Base-by-base conservation (phyloP, 2,113 vertebrate genomes). In the Pao palembangensis region DNA sequence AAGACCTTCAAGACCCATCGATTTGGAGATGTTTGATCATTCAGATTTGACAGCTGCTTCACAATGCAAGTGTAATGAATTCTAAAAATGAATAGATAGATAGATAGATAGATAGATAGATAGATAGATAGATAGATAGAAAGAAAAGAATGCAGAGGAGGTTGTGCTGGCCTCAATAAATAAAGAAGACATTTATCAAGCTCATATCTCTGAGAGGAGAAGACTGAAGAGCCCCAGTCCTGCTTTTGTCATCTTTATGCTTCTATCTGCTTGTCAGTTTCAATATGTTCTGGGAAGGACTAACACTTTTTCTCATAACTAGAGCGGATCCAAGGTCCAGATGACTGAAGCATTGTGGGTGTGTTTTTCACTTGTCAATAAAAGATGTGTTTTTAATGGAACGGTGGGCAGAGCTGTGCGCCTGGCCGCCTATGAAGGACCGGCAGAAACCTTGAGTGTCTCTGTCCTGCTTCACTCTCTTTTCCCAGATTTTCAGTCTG, bases 321-420 rank as follows among this genome's bases (percentile, higher is more conserved):
- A 25, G 64, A 74, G 61, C 64, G 50, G 67, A 78, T 79, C 72
- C 34, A 69, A 81, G 69, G 67, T 80, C 67, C 72, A 18, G 67
- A 56, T 14, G 71, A 66, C 19, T 68, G 61, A 72, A 60, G 65
- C 58, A 51, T 67, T 75, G 63, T 84, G 10, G 2, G 64, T 78
- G 76, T 73, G 76, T 78, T 78, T 70, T 75, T 77, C 78, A 69
- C 75, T 70, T 74, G 79, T 82, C 79, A 84, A 83, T 79, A 82
- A 85, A 79, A 87, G 56, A 84, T 82, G 71, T 77, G 71, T 53
- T 73, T 83, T 78, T 81, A 83, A 84, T 82, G 76, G 79, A 74
- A 74, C 57, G 48, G 31, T 50, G 69, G 64, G 18, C 34, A 15
- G 50, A 65, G 43, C 42, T 51, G 23, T 6, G 0, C 38, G 62